These are phyloP conservation scores for Drosophila fulvimacula DNA, from an alignment of 2,888 invertebrate species.

Conservation along the genomic window DNA sequence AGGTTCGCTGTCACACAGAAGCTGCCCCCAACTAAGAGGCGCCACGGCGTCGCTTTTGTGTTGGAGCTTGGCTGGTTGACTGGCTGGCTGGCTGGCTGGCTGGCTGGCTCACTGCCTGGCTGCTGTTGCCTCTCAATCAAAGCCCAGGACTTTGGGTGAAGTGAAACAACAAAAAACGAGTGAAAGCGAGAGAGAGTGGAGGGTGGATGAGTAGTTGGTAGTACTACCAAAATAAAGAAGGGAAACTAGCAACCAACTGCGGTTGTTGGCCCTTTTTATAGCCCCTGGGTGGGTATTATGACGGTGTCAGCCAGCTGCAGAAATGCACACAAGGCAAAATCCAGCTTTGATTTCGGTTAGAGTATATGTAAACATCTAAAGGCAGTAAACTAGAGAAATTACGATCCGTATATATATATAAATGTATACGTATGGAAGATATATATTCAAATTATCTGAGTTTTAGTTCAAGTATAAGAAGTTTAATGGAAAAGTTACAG, in stretches of 20 bases:
- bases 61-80: conserved; percentile 23
- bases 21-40: conserved; percentile 23
- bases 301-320: conserved; percentile 57
- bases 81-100: conserved; percentile 24
- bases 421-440: too few relatives aligned
- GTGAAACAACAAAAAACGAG: conserved; percentile 35
- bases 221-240: conserved; percentile 42
- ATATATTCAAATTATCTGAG: background rate
- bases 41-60: conserved; percentile 59
- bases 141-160: conserved; percentile 62
- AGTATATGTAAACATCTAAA: conserved; percentile 9
- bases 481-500: background rate
- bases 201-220: background rate
- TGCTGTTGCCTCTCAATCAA: conserved; percentile 68
- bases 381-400: background rate
- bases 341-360: conserved; percentile 44
- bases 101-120: conserved; percentile 29
- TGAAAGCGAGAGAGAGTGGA: too few relatives aligned
- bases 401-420: background rate
- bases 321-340: conserved; percentile 45
- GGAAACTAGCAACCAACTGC: conserved; percentile 57
- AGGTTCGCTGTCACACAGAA: conserved; percentile 29
- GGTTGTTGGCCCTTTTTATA: conserved; percentile 72
- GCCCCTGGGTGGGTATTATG: conserved; percentile 53
- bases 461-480: background rate